These are phyloP conservation scores for Drosophila picticornis DNA, from an alignment of 2,888 invertebrate genomes.

Conservation along the genomic window DNA sequence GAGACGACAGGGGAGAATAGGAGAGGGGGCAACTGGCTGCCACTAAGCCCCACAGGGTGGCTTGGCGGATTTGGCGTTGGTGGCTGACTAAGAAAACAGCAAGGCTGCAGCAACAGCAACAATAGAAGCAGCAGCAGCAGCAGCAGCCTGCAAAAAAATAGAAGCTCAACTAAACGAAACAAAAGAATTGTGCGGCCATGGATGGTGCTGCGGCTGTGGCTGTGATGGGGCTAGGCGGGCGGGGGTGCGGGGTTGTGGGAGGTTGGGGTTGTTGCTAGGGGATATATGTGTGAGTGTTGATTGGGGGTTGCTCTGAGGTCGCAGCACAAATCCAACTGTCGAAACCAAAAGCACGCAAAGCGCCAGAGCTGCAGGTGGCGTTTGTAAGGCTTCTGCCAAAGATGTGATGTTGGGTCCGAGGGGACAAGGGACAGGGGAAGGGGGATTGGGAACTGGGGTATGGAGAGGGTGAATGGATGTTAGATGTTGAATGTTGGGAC, in stretches of 20 bases:
- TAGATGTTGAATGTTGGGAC: slow-evolving; percentile 1
- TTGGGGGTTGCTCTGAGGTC: slow-evolving; percentile 71
- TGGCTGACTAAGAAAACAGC: slow-evolving; percentile 79
- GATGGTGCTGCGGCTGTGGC: slow-evolving; percentile 43
- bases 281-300: slow-evolving; percentile 28
- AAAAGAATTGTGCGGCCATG: slow-evolving; percentile 66
- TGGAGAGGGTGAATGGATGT: neutral
- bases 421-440: neutral
- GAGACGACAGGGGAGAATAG: slow-evolving; percentile 5
- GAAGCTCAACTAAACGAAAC: slow-evolving; percentile 63
- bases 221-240: slow-evolving; percentile 2
- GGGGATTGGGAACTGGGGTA: neutral
- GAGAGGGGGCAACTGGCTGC: slow-evolving; percentile 21
- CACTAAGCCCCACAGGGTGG: slow-evolving; percentile 68
- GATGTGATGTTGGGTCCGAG: slow-evolving; percentile 1
- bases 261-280: slow-evolving; percentile 3
- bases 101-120: slow-evolving; percentile 45
- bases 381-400: slow-evolving; percentile 60
- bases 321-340: slow-evolving; percentile 82
- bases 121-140: slow-evolving; percentile 8
- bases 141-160: slow-evolving; percentile 46
- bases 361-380: slow-evolving; percentile 78
- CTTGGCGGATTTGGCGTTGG: slow-evolving; percentile 77
- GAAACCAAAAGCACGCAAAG: slow-evolving; percentile 82
- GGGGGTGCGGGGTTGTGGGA: slow-evolving; percentile 4